A percentile compares a stretch with the other conserved stretches of the same genome.
These are phyloP conservation scores for Lacerta agilis DNA, from an alignment of 2,797 vertebrate genomes.

Conservation along the genomic window DNA sequence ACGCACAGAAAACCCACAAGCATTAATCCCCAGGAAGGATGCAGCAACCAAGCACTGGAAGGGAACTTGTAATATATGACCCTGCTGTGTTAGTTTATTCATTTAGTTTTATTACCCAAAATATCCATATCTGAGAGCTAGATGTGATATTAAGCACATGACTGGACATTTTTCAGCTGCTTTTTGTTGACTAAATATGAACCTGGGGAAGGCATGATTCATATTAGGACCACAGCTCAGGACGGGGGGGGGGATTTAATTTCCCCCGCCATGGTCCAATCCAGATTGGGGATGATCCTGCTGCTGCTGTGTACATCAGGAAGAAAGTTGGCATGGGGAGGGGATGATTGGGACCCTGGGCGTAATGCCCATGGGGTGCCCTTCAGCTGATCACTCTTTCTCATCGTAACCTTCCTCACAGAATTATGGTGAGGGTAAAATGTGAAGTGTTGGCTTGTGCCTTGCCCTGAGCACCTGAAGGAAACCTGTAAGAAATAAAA, in stretches of 20 bases:
- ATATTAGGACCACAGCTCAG: background rate
- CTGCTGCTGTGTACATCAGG: background rate
- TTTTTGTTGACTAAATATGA: background rate
- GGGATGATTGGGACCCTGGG: no score
- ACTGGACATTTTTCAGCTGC: background rate
- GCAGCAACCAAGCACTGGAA: background rate
- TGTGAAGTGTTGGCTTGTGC: no score
- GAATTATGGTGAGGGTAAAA: no score
- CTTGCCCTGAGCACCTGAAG: no score
- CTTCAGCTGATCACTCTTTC: no score
- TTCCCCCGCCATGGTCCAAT: background rate
- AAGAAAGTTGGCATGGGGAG: background rate
- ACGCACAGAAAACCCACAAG: background rate
- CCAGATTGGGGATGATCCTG: background rate
- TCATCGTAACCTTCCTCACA: no score
- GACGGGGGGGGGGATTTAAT: background rate
- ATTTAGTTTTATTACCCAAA: background rate
- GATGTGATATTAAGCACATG: background rate
- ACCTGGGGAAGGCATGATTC: background rate
- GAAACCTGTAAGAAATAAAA: background rate
- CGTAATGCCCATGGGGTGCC: no score
- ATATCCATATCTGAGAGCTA: background rate
- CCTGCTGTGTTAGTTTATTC: background rate
- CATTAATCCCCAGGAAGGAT: background rate
- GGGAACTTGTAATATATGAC: background rate